Base-by-base conservation (phyloP, 2,888 invertebrate species). In the Spialia ferax region DNA sequence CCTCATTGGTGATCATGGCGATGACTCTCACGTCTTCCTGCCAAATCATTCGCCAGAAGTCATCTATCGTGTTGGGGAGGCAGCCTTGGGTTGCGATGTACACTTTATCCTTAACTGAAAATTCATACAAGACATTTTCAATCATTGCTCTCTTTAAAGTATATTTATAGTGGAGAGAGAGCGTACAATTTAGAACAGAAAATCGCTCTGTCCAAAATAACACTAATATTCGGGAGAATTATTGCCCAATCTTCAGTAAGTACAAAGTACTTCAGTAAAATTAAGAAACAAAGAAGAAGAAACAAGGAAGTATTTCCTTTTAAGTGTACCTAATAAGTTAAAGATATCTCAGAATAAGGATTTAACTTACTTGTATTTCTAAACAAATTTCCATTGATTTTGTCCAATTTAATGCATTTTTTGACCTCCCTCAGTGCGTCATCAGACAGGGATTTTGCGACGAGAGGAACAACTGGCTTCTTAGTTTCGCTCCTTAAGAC, bases 1-100 rank as follows among this genome's bases (percentile, higher is more conserved):
- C 96, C 93, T 99, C 99, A 93, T 99, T 99, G 74, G 99, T 99
- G 76, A 99, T 98, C 99, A 99, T 99, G 57, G 99, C 99, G 80
- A 99, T 99, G 59, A 99, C 97, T 63, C 98, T 95, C 62, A 98
- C 97, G 84, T 99, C 98, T 86, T 99, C 99, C 91, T 99, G 99
- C 97, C 99, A 99, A 11, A 99, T 96, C 99, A 99, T 99, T 74
- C 97, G 96, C 99, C 99, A 99, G 89, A 99, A 99, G 86, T 99
- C 99, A 56, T 95, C 95, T 42, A 97, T 95, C 0, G 99, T 99
- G 76, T 96, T 96, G 29, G 96, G 96, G 72, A 99, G 94, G 85
- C 99, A 99, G 63, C 99, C 97, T 92, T 99, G 99, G 0, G 99
- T 98, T 0, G 98, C 98, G 75, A 98, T 97, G 83, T 98, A 98